Base-by-base conservation (phyloP, 2,797 vertebrate genomes). In the Rhabdophis nuchalis region DNA sequence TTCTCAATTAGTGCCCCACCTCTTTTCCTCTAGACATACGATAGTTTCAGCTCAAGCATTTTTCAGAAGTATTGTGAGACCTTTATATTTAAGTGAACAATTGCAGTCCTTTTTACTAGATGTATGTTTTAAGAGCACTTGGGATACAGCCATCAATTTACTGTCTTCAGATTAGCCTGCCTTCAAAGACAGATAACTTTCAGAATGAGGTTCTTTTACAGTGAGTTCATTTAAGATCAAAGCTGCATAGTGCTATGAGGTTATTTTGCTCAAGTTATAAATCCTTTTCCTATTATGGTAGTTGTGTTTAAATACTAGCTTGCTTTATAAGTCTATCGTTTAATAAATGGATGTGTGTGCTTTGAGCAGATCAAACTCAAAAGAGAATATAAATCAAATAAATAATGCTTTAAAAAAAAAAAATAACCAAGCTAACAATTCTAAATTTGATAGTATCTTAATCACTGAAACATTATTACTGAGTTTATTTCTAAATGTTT, bases 1-100 rank as follows among this genome's bases (percentile, higher is more conserved):
- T 92, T 90, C 64, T 87, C 64, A 88, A 88, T 90, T 93, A 91
- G 64, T 20, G 64, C 89, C 32, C 56, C 64, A 88, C 89, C 89
- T 85, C 32, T 89, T 85, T 32, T 92, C 77, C 88, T 86, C 57
- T 41, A 88, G 64, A 87, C 29, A 82, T 50, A 27, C 27, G 61
- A 14, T 53, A 61, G 18, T 85, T 90, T 54, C 54, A 87, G 46
- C 12, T 32, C 25, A 88, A 90, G 50, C 50, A 82, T 56, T 57
- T 93, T 92, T 91, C 89, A 88, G 85, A 90, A 29, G 54, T 61
- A 82, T 85, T 61, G 68, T 90, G 87, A 41, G 12, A 29, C 18
- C 50, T 91, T 87, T 93, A 86, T 86, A 56, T 86, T n/a, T 23
- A 89, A 90, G 60, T 23, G 86, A 90, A 90, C 86, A 87, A 88